These are phyloP conservation scores for Odocoileus virginianus DNA, from an alignment of 2,113 vertebrate genomes.

Conservation along the genomic window DNA sequence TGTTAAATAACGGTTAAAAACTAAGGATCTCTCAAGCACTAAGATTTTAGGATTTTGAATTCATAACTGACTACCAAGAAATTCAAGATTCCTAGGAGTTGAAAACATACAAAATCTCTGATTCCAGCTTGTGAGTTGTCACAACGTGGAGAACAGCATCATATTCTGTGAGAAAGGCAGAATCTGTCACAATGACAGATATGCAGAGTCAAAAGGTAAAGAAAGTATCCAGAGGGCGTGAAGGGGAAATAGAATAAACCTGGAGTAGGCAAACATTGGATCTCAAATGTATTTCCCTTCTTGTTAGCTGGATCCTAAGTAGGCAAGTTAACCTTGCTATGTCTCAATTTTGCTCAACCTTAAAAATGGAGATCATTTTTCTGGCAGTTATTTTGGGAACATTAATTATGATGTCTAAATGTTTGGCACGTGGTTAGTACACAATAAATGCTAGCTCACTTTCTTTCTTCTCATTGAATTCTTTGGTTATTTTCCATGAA, in stretches of 20 bases:
- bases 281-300: not conserved
- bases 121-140: not conserved
- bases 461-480: not conserved
- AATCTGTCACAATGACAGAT: not conserved
- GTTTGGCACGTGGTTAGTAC: not conserved
- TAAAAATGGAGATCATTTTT: not conserved
- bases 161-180: not conserved
- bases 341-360: not conserved
- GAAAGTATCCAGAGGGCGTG: not conserved
- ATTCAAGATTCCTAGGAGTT: not conserved
- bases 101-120: not conserved
- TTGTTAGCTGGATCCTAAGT: not conserved
- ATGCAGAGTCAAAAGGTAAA: not conserved
- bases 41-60: not conserved
- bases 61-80: not conserved
- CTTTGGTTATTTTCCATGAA: not conserved
- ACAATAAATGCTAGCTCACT: not conserved
- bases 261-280: not conserved
- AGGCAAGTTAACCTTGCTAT: not conserved
- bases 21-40: not conserved
- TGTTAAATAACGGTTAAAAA: not conserved
- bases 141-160: not conserved
- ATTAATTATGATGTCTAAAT: not conserved
- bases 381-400: not conserved
- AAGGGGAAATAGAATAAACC: not conserved